Evolutionary conservation across 2,888 invertebrate genomes (phyloP).

Genomic region (Platycheirus albimanus): DNA sequence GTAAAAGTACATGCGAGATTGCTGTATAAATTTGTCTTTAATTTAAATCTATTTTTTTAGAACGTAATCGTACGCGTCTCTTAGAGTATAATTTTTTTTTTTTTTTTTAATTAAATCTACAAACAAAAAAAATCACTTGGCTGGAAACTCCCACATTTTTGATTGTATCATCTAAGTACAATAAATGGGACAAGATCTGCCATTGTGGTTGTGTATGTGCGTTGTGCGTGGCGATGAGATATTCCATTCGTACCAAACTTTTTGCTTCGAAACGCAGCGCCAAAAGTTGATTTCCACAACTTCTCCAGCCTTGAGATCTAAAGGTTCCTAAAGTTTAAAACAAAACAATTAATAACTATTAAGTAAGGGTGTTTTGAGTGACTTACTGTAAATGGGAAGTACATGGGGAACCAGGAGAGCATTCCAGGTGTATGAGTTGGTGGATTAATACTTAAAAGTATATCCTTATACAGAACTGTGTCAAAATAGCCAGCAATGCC

Average conservation of each 20-base stretch:
- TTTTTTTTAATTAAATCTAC: slow-evolving; percentile 34
- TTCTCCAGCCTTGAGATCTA: slow-evolving; percentile 87
- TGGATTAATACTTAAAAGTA: slow-evolving; percentile 95
- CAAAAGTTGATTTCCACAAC: slow-evolving; percentile 92
- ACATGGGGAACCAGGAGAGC: slow-evolving; percentile 99
- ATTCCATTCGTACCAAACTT: slow-evolving; percentile 99
- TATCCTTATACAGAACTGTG: slow-evolving; percentile 91
- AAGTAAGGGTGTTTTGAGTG: too few species aligned
- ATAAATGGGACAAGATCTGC: slow-evolving; percentile 78
- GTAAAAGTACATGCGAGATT: too few species aligned
- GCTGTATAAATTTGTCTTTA: slow-evolving; percentile 37
- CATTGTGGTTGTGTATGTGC: slow-evolving; percentile 80
- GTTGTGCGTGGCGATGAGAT: slow-evolving; percentile 78
- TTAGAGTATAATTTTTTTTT: slow-evolving; percentile 54
- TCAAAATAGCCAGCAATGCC: slow-evolving; percentile 99
- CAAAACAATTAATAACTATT: too few species aligned
- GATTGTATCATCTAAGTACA: slow-evolving; percentile 73
- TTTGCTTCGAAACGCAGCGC: slow-evolving; percentile 90
- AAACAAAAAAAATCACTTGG: slow-evolving; percentile 62
- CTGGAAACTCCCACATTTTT: slow-evolving; percentile 18
- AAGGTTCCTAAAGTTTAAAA: slow-evolving; percentile 79
- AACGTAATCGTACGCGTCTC: slow-evolving; percentile 17
- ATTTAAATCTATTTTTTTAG: slow-evolving; percentile 34
- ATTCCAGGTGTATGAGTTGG: slow-evolving; percentile 94
- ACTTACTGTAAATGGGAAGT: slow-evolving; percentile 92